phyloP scores from a whole-genome alignment of 2,888 invertebrate species.

The Lissocephala sabroskyi region DNA sequence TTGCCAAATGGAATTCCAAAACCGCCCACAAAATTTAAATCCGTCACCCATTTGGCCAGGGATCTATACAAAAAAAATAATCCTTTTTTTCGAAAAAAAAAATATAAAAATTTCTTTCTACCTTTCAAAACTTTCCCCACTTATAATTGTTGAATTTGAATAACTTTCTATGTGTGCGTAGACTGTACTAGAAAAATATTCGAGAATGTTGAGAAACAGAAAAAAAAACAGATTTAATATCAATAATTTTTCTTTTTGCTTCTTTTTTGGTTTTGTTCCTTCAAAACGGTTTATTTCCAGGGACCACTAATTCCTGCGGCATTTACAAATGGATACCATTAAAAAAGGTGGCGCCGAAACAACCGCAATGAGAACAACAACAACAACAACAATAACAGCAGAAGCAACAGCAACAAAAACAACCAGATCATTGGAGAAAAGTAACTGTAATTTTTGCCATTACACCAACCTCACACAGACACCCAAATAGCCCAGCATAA shows the following conservation, averaged over 20 bases:
- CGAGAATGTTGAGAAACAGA: too few relatives aligned
- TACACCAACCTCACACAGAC: too few relatives aligned
- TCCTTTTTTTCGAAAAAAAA: conserved; percentile 17
- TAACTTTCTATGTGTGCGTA: conserved; percentile 46
- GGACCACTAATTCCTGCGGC: conserved; percentile 98
- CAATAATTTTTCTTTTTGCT: conserved; percentile 59
- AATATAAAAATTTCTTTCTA: conserved; percentile 14
- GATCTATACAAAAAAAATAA: conserved; percentile 1
- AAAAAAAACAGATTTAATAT: conserved; percentile 39
- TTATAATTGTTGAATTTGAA: conserved; percentile 30
- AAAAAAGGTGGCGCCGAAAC: conserved; percentile 69
- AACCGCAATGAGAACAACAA: conserved; percentile 57
- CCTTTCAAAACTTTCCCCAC: conserved; percentile 36
- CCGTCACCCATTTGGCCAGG: too few relatives aligned
- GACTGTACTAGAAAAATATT: conserved; percentile 21
- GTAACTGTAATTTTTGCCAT: too few relatives aligned
- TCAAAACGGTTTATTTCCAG: conserved; percentile 74
- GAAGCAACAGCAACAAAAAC: conserved; percentile 12
- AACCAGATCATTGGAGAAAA: conserved; percentile 3
- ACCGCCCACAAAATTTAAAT: too few relatives aligned
- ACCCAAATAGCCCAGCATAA: conserved; percentile 23
- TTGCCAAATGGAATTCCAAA: too few relatives aligned
- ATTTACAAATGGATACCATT: conserved; percentile 98
- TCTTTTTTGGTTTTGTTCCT: conserved; percentile 45
- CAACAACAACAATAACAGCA: conserved; percentile 24